Evolutionary conservation across 2,797 vertebrate genomes (phyloP).

Genomic region (Cygnus olor): DNA sequence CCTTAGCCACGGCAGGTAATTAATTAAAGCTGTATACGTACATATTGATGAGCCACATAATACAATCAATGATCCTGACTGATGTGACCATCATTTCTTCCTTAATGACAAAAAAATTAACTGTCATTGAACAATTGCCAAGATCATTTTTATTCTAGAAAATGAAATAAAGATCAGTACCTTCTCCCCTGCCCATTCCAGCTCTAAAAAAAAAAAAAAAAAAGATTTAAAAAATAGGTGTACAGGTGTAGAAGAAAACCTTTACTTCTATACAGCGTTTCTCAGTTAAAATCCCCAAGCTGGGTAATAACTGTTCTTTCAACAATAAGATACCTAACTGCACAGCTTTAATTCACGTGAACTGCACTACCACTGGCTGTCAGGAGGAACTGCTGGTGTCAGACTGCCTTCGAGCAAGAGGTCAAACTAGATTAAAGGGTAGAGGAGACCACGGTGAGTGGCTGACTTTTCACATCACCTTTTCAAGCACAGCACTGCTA

Average conservation of each 20-base stretch:
- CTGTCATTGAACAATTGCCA: not conserved
- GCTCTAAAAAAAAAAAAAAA: not conserved
- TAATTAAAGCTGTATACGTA: not conserved
- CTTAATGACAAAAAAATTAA: not conserved
- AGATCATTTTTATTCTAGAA: not conserved
- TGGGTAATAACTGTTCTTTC: not conserved
- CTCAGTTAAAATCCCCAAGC: not conserved
- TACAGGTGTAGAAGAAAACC: not conserved
- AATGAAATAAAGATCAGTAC: too few relatives aligned
- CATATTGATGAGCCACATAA: not conserved
- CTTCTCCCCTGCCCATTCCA: not conserved
- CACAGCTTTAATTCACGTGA: not conserved
- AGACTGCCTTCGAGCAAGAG: not conserved
- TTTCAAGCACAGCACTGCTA: not conserved
- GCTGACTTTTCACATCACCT: not conserved
- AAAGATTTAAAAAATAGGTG: not conserved
- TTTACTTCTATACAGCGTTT: not conserved
- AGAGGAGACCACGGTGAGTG: not conserved
- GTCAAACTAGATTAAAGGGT: not conserved
- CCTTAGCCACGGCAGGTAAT: not conserved
- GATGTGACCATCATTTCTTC: not conserved
- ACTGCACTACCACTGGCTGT: not conserved
- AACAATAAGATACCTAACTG: not conserved
- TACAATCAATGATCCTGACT: not conserved
- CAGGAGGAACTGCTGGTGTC: not conserved